phyloP scores from a whole-genome alignment of 2,797 vertebrate species.

The Melopsittacus undulatus region DNA sequence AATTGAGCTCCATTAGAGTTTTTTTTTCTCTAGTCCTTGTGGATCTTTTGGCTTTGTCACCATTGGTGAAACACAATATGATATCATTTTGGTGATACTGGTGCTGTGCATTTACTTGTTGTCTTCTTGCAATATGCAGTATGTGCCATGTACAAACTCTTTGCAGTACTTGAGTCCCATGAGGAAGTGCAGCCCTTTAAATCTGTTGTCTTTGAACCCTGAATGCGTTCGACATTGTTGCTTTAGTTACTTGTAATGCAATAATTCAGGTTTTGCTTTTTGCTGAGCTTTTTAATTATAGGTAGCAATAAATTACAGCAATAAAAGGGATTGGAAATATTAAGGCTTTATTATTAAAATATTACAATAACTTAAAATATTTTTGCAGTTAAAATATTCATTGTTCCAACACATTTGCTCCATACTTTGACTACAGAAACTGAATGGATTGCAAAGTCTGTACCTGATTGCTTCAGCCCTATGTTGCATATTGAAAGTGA shows the following conservation, averaged over 20 bases:
- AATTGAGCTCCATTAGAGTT: neutral
- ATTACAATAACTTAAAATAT: neutral
- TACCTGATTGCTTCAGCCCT: neutral
- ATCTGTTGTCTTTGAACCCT: neutral
- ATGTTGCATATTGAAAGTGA: neutral
- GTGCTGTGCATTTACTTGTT: neutral
- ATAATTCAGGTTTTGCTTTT: neutral
- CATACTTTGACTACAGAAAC: neutral
- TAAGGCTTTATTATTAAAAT: neutral
- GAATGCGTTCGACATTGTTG: accelerated
- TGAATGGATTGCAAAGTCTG: neutral
- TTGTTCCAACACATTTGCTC: neutral
- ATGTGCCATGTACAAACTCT: neutral
- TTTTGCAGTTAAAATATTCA: neutral
- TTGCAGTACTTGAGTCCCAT: neutral
- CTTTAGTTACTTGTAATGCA: neutral
- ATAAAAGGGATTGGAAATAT: neutral
- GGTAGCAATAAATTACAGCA: neutral
- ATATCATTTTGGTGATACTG: neutral
- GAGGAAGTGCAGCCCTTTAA: neutral
- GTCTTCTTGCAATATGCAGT: neutral
- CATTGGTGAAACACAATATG: neutral
- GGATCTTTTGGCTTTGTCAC: neutral
- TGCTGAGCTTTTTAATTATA: neutral
- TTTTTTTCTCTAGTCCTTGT: neutral